These are phyloP conservation scores for Tetraodon nigroviridis DNA, from an alignment of 2,113 vertebrate genomes.

Conservation along the genomic window DNA sequence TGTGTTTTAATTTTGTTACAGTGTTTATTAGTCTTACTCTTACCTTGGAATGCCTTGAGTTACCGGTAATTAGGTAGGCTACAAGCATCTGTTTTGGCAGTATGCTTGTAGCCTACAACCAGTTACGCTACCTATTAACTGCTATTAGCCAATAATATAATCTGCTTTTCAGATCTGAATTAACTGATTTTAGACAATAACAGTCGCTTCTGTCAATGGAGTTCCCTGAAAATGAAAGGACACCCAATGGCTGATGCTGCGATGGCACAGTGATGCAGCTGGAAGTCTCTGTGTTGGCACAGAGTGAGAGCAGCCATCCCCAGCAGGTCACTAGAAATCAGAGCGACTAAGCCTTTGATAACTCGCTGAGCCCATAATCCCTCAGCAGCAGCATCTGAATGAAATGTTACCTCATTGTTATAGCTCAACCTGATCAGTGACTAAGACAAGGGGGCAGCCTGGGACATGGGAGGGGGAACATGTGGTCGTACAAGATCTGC, in stretches of 20 bases:
- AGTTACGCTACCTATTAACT: neutral
- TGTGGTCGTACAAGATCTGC: constrained; percentile 7
- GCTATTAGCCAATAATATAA: neutral
- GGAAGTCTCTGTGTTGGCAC: constrained; percentile 40
- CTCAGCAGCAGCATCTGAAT: constrained; percentile 57
- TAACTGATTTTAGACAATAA: constrained; percentile 6
- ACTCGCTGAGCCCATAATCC: constrained; percentile 75
- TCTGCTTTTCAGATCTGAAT: constrained; percentile 5
- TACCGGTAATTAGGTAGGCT: too few species aligned
- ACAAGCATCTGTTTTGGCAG: too few species aligned
- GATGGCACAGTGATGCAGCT: constrained; percentile 13
- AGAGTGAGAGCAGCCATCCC: constrained; percentile 51
- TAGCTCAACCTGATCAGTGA: constrained; percentile 42
- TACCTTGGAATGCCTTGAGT: too few species aligned
- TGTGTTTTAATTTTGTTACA: too few species aligned
- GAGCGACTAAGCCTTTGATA: constrained; percentile 74
- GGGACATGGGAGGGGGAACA: constrained; percentile 17
- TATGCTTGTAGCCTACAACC: too few species aligned
- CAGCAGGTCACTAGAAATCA: constrained; percentile 61
- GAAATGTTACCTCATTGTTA: constrained; percentile 74
- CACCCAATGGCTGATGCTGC: constrained; percentile 20
- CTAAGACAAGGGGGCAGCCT: constrained; percentile 22
- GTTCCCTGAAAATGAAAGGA: constrained; percentile 8
- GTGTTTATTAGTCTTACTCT: too few species aligned
- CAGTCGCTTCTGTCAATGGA: constrained; percentile 4